phyloP scores from a whole-genome alignment of 2,113 vertebrate genomes.

The Caretta caretta region DNA sequence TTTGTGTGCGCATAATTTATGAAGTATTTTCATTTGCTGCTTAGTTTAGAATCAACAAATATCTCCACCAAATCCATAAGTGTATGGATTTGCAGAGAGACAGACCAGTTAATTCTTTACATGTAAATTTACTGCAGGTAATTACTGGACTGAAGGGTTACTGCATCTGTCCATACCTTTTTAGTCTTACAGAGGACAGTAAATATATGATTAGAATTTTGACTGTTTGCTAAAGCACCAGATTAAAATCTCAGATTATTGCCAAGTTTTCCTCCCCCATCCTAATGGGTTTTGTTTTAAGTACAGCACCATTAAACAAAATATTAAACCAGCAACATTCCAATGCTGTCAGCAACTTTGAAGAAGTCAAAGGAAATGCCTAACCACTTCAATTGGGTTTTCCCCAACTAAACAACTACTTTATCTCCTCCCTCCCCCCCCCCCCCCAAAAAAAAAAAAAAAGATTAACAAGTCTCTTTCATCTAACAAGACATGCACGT shows the following conservation, averaged over 20 bases:
- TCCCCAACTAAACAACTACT: background rate
- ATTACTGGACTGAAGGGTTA: background rate
- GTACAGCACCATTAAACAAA: background rate
- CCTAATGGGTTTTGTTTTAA: background rate
- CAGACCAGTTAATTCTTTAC: background rate
- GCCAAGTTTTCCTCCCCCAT: background rate
- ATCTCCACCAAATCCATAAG: background rate
- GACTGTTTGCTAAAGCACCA: background rate
- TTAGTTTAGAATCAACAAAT: background rate
- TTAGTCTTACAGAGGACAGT: background rate
- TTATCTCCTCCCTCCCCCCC: background rate
- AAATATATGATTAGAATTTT: background rate
- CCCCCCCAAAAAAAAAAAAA: too few relatives aligned
- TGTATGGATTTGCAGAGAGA: background rate
- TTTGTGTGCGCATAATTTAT: background rate
- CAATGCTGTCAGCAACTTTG: background rate
- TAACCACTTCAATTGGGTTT: background rate
- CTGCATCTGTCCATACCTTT: background rate
- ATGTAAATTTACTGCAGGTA: fast-evolving
- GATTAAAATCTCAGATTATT: background rate
- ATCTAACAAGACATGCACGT: background rate
- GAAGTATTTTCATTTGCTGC: background rate
- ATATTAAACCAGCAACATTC: background rate
- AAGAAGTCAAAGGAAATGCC: background rate
- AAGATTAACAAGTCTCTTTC: background rate